These are phyloP conservation scores for Trichomalopsis sarcophagae DNA, from an alignment of 1,140 invertebrate species.

Conservation along the genomic window DNA sequence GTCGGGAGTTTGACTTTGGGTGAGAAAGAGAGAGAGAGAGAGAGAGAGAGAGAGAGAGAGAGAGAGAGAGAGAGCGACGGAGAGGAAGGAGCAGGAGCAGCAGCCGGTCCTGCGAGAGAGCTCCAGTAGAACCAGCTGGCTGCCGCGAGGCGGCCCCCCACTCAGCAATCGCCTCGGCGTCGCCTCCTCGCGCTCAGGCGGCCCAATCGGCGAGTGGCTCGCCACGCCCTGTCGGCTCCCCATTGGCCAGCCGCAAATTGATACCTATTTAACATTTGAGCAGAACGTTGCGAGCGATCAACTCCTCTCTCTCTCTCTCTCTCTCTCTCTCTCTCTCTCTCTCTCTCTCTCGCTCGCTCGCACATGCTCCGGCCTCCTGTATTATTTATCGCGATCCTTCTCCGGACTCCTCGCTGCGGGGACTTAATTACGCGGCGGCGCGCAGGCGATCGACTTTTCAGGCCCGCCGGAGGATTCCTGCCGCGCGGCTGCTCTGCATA, in stretches of 20 bases:
- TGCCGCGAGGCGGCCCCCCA: conserved; percentile 32
- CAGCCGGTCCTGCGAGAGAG: background rate
- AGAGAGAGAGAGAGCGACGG: background rate
- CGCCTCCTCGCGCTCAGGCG: conserved; percentile 47
- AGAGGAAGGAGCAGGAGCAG: background rate
- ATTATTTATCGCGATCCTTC: conserved; percentile 48
- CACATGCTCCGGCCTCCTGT: conserved; percentile 12
- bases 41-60: background rate
- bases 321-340: conserved; percentile 36
- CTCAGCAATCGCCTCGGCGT: conserved; percentile 25
- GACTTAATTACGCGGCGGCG: conserved; percentile 48
- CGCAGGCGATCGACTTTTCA: conserved; percentile 1
- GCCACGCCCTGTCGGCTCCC: conserved; percentile 59
- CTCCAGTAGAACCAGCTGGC: background rate
- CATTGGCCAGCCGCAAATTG: conserved; percentile 70
- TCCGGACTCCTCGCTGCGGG: background rate
- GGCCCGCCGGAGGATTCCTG: conserved; percentile 18
- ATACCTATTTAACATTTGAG: conserved; percentile 74
- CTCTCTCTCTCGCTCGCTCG: conserved; percentile 30
- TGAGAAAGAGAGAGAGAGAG: background rate
- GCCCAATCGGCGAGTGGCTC: conserved; percentile 54
- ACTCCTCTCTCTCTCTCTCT: conserved; percentile 31
- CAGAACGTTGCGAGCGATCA: conserved; percentile 52
- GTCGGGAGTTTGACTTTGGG: too few species aligned
- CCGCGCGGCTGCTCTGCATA: background rate